phyloP scores from a whole-genome alignment of 2,888 invertebrate species.

The Drosophila pseudotalamancana region DNA sequence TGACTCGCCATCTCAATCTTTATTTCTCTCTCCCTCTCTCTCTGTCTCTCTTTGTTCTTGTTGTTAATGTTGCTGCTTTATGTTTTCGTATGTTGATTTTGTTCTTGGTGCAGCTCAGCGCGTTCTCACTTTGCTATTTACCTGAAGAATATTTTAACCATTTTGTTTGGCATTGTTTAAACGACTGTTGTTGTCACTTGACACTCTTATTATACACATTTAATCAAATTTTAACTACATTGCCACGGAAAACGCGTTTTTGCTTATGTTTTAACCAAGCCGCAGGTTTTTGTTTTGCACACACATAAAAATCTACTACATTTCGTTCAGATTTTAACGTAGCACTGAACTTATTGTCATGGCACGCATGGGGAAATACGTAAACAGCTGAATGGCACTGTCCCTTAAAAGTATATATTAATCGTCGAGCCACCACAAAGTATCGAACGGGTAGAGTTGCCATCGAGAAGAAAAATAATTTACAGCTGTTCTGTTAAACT shows the following conservation, averaged over 20 bases:
- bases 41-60: slow-evolving; percentile 21
- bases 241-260: slow-evolving; percentile 28
- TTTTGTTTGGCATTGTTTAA: slow-evolving; percentile 67
- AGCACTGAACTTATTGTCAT: slow-evolving; percentile 37
- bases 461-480: too few relatives aligned
- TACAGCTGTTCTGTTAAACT: slow-evolving; percentile 1
- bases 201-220: slow-evolving; percentile 21
- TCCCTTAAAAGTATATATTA: neutral
- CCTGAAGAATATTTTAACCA: slow-evolving; percentile 77
- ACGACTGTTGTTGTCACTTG: slow-evolving; percentile 33
- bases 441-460: neutral
- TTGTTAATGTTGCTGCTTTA: slow-evolving; percentile 20
- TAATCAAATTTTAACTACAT: slow-evolving; percentile 45
- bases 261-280: slow-evolving; percentile 24
- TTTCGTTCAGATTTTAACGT: slow-evolving; percentile 3
- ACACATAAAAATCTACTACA: slow-evolving; percentile 21
- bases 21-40: slow-evolving; percentile 14
- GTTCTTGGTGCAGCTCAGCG: slow-evolving; percentile 13
- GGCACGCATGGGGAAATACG: neutral
- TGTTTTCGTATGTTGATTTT: slow-evolving; percentile 31
- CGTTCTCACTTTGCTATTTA: slow-evolving; percentile 49
- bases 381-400: slow-evolving; percentile 19
- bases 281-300: slow-evolving; percentile 44
- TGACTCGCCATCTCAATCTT: slow-evolving; percentile 24
- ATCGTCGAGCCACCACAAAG: slow-evolving; percentile 23